phyloP scores from a whole-genome alignment of 2,888 invertebrate genomes.

The Watsonalla cultraria region DNA sequence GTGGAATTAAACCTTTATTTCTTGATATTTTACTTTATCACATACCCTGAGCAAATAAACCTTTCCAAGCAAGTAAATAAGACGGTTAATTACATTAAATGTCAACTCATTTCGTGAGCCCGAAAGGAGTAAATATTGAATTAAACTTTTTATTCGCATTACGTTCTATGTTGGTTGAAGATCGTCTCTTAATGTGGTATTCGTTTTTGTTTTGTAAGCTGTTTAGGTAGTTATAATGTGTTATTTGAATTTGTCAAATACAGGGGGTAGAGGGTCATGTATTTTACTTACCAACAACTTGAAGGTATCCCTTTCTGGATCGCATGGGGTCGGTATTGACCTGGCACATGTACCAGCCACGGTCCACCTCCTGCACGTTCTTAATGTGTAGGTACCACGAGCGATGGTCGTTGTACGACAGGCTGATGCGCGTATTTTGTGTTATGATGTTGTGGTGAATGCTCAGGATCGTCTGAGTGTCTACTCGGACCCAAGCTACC shows the following conservation, averaged over 20 bases:
- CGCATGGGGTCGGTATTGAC: conserved; percentile 97
- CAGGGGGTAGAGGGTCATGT: neutral
- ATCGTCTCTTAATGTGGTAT: neutral
- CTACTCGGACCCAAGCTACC: conserved; percentile 96
- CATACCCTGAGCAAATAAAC: neutral
- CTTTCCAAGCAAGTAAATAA: neutral
- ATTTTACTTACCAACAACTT: conserved; percentile 90
- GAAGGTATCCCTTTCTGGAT: conserved; percentile 91
- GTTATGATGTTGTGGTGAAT: conserved; percentile 95
- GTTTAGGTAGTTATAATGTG: neutral
- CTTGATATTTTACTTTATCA: neutral
- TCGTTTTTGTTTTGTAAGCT: neutral
- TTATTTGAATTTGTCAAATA: neutral
- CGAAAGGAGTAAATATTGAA: conserved; percentile 1
- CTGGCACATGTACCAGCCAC: conserved; percentile 96
- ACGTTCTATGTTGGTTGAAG: neutral
- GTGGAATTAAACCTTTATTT: neutral
- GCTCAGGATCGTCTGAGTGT: conserved; percentile 94
- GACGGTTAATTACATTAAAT: conserved; percentile 1
- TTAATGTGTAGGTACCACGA: conserved; percentile 95
- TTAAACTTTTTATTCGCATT: neutral
- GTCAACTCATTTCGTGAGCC: conserved; percentile 2
- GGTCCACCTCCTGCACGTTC: conserved; percentile 91
- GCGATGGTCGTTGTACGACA: conserved; percentile 93
- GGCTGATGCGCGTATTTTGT: conserved; percentile 91